phyloP scores from a whole-genome alignment of 1,140 invertebrate genomes.

The Brachionus rotundiformis region DNA sequence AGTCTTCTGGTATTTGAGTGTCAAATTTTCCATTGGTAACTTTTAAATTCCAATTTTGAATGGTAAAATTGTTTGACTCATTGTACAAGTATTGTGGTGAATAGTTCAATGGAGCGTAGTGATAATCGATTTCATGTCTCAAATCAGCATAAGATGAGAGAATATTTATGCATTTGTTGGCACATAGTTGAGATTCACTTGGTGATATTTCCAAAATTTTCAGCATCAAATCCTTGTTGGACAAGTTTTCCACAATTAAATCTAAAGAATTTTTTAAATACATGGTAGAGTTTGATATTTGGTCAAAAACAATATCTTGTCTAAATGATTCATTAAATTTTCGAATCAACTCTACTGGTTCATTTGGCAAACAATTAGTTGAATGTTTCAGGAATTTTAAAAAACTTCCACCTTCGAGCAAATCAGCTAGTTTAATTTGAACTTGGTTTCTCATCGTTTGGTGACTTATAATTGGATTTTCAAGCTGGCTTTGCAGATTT shows the following conservation, averaged over 20 bases:
- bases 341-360: not conserved
- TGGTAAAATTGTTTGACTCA: not conserved
- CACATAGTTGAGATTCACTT: not conserved
- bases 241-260: not conserved
- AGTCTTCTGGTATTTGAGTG: not conserved
- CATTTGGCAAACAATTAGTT: not conserved
- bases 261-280: not conserved
- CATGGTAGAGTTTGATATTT: not conserved
- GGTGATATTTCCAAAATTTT: slow-evolving; percentile 17
- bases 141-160: not conserved
- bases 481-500: not conserved
- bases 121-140: not conserved
- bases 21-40: slow-evolving; percentile 18
- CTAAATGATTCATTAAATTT: not conserved
- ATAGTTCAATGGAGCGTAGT: slow-evolving; percentile 11
- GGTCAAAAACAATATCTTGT: not conserved
- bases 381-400: not conserved
- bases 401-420: not conserved
- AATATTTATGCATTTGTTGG: not conserved
- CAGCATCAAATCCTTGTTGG: not conserved
- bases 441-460: not conserved
- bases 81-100: not conserved
- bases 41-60: slow-evolving; percentile 13
- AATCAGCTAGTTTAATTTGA: not conserved
- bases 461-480: not conserved